Evolutionary conservation across 2,797 vertebrate genomes (phyloP).

Genomic region (Sus cebifrons): DNA sequence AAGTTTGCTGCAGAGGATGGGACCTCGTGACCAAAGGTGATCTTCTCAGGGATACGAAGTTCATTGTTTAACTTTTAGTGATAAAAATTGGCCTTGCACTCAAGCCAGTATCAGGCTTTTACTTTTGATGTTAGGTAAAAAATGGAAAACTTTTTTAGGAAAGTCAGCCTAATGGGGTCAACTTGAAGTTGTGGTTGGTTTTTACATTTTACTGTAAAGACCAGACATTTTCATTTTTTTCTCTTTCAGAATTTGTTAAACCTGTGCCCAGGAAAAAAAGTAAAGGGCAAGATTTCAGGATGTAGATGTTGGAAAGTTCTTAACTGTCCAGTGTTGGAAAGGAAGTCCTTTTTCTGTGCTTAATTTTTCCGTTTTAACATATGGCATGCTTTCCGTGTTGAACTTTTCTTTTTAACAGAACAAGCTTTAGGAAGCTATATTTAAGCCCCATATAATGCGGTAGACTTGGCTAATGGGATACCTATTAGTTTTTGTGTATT

Average conservation of each 20-base stretch:
- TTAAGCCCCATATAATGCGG: background rate
- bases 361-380: constrained; percentile 54
- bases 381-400: background rate
- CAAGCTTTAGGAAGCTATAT: constrained; percentile 12
- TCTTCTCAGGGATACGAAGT: constrained; percentile 6
- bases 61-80: background rate
- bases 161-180: constrained; percentile 60
- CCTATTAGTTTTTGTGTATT: background rate
- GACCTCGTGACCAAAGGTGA: background rate
- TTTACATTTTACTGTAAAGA: constrained; percentile 69
- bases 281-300: constrained; percentile 49
- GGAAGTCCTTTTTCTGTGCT: background rate
- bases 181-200: constrained; percentile 26
- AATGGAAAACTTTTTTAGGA: constrained; percentile 57
- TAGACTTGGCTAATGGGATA: background rate
- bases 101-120: constrained; percentile 49
- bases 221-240: constrained; percentile 55
- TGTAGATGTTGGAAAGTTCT: constrained; percentile 16
- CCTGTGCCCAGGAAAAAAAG: background rate
- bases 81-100: constrained; percentile 45
- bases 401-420: constrained; percentile 3
- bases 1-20: background rate
- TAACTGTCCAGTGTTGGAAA: background rate
- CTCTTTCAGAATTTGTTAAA: constrained; percentile 45
- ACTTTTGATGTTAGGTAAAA: constrained; percentile 63